Evolutionary conservation across 2,888 invertebrate species (phyloP).

Genomic region (Epicampocera succincta): DNA sequence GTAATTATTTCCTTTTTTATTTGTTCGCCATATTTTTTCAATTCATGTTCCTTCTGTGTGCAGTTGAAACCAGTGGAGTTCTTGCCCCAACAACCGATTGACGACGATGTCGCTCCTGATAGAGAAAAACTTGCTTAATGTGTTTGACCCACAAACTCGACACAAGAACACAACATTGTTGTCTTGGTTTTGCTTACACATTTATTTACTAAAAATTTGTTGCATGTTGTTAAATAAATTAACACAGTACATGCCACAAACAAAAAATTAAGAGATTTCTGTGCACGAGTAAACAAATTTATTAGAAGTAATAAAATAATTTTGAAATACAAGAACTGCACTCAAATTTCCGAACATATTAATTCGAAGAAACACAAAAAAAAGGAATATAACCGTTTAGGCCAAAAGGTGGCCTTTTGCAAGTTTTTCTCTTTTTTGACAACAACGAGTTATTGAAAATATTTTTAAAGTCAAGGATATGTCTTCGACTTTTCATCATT

Average conservation of each 20-base stretch:
- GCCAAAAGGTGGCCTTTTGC: not conserved
- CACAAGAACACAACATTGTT: constrained; percentile 35
- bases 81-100: constrained; percentile 8
- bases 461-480: too few relatives aligned
- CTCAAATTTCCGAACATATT: constrained; percentile 35
- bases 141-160: constrained; percentile 59
- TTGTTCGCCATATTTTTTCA: not conserved
- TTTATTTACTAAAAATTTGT: constrained; percentile 31
- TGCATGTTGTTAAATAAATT: constrained; percentile 45
- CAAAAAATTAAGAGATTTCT: not conserved
- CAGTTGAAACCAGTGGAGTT: constrained; percentile 10
- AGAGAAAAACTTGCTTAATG: constrained; percentile 48
- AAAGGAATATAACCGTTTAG: not conserved
- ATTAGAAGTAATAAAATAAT: too few relatives aligned
- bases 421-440: too few relatives aligned
- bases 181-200: constrained; percentile 33
- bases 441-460: too few relatives aligned
- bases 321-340: constrained; percentile 11
- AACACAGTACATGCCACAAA: constrained; percentile 20
- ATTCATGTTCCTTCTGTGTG: not conserved
- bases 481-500: too few relatives aligned
- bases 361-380: constrained; percentile 14
- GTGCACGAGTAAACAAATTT: not conserved
- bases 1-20: constrained; percentile 12
- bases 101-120: constrained; percentile 4